A percentile compares a stretch with the other conserved stretches of the same genome.
Evolutionary conservation across 2,888 invertebrate species (phyloP).

Genomic region (Endotricha flammealis): DNA sequence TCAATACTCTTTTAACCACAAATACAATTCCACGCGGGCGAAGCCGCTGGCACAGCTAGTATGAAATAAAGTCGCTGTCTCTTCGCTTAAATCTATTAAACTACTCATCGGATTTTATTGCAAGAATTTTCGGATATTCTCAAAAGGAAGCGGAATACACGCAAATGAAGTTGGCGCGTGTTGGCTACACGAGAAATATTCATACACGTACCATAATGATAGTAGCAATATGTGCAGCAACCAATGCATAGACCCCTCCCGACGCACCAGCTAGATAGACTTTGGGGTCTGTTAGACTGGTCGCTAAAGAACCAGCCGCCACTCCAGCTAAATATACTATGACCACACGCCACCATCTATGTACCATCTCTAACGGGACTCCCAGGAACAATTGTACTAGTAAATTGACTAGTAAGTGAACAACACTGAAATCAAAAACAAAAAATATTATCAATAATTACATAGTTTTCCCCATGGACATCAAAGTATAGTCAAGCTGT

Average conservation of each 20-base stretch:
- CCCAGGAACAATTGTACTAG: constrained; percentile 95
- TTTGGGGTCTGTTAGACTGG: constrained; percentile 86
- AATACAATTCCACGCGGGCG: too few species aligned
- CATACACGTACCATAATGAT: constrained; percentile 85
- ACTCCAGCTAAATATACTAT: constrained; percentile 91
- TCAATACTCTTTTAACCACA: too few species aligned
- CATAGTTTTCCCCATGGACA: too few species aligned
- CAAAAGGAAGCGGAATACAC: too few species aligned
- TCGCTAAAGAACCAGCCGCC: constrained; percentile 89
- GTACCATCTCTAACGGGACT: constrained; percentile 96
- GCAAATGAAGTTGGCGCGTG: too few species aligned
- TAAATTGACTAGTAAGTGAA: constrained; percentile 94
- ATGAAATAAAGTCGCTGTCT: too few species aligned
- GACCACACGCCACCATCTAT: constrained; percentile 95
- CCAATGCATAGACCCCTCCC: constrained; percentile 96
- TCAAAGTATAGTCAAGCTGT: too few species aligned
- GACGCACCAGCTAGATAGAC: constrained; percentile 95
- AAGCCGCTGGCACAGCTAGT: too few species aligned
- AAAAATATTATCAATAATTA: too few species aligned
- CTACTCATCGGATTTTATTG: too few species aligned
- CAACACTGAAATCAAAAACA: constrained; percentile 75
- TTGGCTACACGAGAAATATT: background rate
- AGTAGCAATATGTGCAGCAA: constrained; percentile 95
- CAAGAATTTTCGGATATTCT: too few species aligned
- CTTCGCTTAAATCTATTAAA: too few species aligned